Conservation (phyloP, 2,113 vertebrate species). For the Chloropsis hardwickii region DNA sequence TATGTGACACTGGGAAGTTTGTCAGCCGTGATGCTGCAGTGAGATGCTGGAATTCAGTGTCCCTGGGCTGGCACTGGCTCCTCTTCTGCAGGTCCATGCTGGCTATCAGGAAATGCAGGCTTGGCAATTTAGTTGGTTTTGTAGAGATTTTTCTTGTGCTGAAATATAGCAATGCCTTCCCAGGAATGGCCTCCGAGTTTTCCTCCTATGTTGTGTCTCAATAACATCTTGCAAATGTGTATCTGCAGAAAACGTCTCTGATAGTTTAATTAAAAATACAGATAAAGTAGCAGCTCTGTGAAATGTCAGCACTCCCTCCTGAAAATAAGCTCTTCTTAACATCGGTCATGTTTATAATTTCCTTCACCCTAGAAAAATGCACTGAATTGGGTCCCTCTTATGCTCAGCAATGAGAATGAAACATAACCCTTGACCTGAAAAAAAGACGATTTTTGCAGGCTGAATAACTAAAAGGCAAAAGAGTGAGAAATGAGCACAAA, state of each 20-base stretch:
- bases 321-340: neutral
- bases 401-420: neutral
- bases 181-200: neutral
- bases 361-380: neutral
- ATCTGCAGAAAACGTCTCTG: neutral
- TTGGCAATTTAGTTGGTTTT: neutral
- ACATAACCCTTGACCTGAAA: neutral
- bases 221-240: fast-evolving
- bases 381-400: neutral
- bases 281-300: neutral
- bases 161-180: neutral
- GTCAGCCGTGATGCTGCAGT: fast-evolving
- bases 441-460: neutral
- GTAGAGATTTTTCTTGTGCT: neutral
- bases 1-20: neutral
- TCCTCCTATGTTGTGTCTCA: neutral
- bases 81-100: fast-evolving
- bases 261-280: neutral
- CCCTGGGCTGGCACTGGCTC: neutral
- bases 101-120: neutral
- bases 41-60: fast-evolving
- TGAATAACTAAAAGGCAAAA: constrained; percentile 10
- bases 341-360: neutral
- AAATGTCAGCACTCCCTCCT: neutral
- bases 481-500: neutral